These are phyloP conservation scores for Narcine bancroftii DNA, from an alignment of 2,113 vertebrate species.

Conservation along the genomic window DNA sequence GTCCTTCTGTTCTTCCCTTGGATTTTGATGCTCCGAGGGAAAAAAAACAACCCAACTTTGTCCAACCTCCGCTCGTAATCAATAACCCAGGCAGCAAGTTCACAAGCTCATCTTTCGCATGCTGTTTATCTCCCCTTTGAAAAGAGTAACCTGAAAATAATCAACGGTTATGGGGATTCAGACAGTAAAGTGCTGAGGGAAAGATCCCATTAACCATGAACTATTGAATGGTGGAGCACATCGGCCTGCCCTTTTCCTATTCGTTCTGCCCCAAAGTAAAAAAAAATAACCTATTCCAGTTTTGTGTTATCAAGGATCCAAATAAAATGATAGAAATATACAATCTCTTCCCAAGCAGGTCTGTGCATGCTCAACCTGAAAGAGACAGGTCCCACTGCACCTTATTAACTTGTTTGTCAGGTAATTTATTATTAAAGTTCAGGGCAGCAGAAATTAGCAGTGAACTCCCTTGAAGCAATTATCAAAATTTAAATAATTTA, in stretches of 20 bases:
- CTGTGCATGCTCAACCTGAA: slow-evolving; percentile 40
- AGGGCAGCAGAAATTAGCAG: background rate
- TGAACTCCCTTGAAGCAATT: background rate
- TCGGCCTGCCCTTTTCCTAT: too few species aligned
- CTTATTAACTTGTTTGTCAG: slow-evolving; percentile 60
- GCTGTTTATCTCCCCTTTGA: background rate
- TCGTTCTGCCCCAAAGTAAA: too few species aligned
- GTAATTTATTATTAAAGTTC: background rate
- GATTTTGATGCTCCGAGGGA: too few species aligned
- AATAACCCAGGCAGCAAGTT: too few species aligned
- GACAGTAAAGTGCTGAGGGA: too few species aligned
- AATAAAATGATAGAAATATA: background rate
- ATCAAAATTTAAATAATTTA: background rate
- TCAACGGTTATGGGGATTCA: too few species aligned
- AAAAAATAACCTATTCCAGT: background rate
- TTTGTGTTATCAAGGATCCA: background rate
- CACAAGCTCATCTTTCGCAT: background rate
- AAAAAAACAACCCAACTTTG: too few species aligned
- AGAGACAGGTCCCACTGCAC: slow-evolving; percentile 48
- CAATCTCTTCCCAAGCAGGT: slow-evolving; percentile 46
- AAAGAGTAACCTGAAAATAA: background rate
- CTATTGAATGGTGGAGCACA: too few species aligned
- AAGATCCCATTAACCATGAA: too few species aligned
- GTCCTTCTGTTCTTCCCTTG: too few species aligned
- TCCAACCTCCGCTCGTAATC: too few species aligned